Base-by-base conservation (phyloP, 2,888 invertebrate species). In the Hemicrepidius hirtus region DNA sequence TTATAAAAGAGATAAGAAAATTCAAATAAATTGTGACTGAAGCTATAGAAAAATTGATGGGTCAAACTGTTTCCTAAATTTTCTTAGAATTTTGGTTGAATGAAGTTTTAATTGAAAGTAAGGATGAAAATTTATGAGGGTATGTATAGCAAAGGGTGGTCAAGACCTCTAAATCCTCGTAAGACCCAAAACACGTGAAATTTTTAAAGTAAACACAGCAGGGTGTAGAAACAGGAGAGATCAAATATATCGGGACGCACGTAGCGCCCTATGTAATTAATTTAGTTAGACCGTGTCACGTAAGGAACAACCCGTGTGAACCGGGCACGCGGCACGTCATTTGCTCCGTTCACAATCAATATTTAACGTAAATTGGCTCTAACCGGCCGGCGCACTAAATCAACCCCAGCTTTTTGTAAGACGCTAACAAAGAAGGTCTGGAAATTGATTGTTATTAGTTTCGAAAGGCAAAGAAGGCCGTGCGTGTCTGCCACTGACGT, bases 291-390 rank as follows among this genome's bases (percentile, higher is more conserved):
- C 68, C 70, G 68, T 76, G 79, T 77, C 79, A 79, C 79, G 79
- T 79, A 79, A 78, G 76, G 72, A 75, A 74, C 65, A 67, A 69
- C 73, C 74, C 74, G 77, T 76, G 78, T 76, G 77, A 78, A 76
- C 76, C 73, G 67, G 66, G 74, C 77, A 76, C 75, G 76, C 75
- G 74, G 71, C 62, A 74, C 77, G 74, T 76, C 77, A 76, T 77
- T 79, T 78, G 77, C 78, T 70, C 67, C 70, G 71, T 75, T 76
- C 77, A 75, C 78, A 79, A 79, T 79, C 79, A 79, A 79, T 79
- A 79, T 79, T 79, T 79, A 79, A 79, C 78, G 78, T 75, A 78
- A 78, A 79, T 79, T 79, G 79, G 76, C 76, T 75, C 74, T 79
- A 79, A 79, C 75, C 76, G 75, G 63, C 64, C 68, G 68, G 76